phyloP scores from a whole-genome alignment of 1,140 invertebrate genomes.

The Neelides sp. region DNA sequence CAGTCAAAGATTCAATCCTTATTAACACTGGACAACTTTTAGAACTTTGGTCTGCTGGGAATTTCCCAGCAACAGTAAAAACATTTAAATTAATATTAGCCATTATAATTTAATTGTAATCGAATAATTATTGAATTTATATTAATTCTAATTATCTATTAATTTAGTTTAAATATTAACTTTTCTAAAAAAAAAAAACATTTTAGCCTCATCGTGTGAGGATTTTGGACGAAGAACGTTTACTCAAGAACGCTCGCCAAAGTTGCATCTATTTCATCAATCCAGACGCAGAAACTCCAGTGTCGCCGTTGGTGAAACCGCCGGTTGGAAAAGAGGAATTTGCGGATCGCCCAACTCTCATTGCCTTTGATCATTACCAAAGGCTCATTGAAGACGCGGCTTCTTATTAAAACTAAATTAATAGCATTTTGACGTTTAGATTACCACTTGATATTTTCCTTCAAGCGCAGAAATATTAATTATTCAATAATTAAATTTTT shows the following conservation, averaged over 20 bases:
- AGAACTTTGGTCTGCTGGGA: constrained; percentile 18
- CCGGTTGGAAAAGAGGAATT: neutral
- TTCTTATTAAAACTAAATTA: neutral
- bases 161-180: too few species aligned
- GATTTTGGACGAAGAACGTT: constrained; percentile 2
- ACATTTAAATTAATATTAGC: neutral
- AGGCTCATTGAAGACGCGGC: constrained; percentile 6
- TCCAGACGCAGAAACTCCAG: constrained; percentile 10
- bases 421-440: neutral
- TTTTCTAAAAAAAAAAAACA: too few species aligned
- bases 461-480: too few species aligned
- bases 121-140: neutral
- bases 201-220: constrained; percentile 8
- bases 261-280: constrained; percentile 13
- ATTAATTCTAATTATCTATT: neutral
- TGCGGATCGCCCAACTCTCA: neutral
- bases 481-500: too few species aligned
- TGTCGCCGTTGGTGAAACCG: constrained; percentile 3
- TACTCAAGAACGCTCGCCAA: constrained; percentile 3
- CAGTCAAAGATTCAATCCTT: constrained; percentile 16
- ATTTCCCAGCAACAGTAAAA: constrained; percentile 14
- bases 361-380: constrained; percentile 9
- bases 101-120: constrained; percentile 2
- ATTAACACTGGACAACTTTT: constrained; percentile 16
- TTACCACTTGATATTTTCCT: too few species aligned